Base-by-base conservation (phyloP, 37 sponge, comb jelly and placozoan species). In the Tethya wilhelma region DNA sequence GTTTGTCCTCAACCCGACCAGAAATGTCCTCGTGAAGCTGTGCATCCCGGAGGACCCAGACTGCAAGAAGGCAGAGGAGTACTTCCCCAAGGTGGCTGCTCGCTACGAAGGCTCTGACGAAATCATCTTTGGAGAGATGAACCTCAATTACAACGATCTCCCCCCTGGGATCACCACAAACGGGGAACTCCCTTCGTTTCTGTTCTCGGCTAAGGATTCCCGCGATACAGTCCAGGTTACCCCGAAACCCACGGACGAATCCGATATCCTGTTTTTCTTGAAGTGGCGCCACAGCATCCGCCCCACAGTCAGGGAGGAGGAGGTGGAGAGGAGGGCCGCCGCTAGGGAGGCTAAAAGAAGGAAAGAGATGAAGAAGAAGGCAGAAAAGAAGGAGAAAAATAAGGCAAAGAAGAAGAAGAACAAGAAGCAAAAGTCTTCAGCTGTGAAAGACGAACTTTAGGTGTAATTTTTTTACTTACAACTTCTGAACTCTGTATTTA, bases 91-190 rank as follows among this genome's bases (percentile, higher is more conserved):
- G 29, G 59, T 77, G 26, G 89, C 74, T 11, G 39, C 38, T 9
- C 46, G 75, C 39, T 89, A 68, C 58, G 30, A 79, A n/a, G 77
- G 83, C 26, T 46, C 44, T 29, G 53, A 78, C 0, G 67, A 83
- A 0, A 7, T 89, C 19, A 63, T 89, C 7, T 83, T 89, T 73
- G 73, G 68, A 0, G 84, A 83, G 36, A 83, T 89, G 79, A 83
- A 89, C 43, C 69, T 89, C 2, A 79, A 69, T 7, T 79, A 78
- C 23, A 89, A 89, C 38, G 89, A 89, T 31, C 66, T 71, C 19
- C 84, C 89, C 2, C 25, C 73, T 23, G 65, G 59, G 4, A 72
- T 46, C 4, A 72, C 46, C 11, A 14, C 57, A 5, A 74, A 81
- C 20, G 44, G 66, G 1, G 30, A 58, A 0, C 73, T 89, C 32